Conservation (phyloP, 1,140 invertebrate species). For the Drosophila kanapiae region DNA sequence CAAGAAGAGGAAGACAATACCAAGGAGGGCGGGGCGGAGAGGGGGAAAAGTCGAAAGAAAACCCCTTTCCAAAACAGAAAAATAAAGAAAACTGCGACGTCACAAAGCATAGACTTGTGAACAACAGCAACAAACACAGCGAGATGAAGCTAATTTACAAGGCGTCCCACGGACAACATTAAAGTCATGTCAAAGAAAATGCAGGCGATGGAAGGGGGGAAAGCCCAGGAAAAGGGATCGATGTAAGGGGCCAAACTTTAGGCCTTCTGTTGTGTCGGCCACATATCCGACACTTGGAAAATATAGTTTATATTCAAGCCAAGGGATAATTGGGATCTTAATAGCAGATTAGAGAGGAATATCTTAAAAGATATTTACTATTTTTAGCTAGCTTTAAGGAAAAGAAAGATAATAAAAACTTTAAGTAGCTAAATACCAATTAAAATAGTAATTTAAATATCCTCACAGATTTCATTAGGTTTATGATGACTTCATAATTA, state of each 20-base stretch:
- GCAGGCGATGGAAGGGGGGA: neutral
- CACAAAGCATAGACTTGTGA: constrained; percentile 49
- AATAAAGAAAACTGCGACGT: constrained; percentile 61
- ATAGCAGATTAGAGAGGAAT: too few relatives aligned
- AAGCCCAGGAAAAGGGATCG: constrained; percentile 1
- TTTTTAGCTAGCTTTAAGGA: too few relatives aligned
- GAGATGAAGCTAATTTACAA: constrained; percentile 75
- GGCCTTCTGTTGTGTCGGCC: constrained; percentile 37
- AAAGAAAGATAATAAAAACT: too few relatives aligned
- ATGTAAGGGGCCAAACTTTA: constrained; percentile 35
- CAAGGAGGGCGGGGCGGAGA: neutral
- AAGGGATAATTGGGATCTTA: too few relatives aligned
- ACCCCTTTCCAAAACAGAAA: constrained; percentile 54
- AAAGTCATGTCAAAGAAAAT: constrained; percentile 52
- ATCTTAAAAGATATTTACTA: too few relatives aligned
- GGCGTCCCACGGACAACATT: constrained; percentile 76
- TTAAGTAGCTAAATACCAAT: too few relatives aligned
- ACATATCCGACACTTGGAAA: constrained; percentile 2
- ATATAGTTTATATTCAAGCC: too few relatives aligned
- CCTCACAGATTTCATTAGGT: too few relatives aligned
- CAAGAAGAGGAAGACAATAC: constrained; percentile 35
- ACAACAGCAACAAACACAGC: constrained; percentile 41
- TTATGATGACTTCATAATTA: too few relatives aligned
- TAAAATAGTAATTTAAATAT: too few relatives aligned
- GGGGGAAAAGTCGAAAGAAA: constrained; percentile 8